These are phyloP conservation scores for Plebejus argus DNA, from an alignment of 2,888 invertebrate genomes.

Conservation along the genomic window DNA sequence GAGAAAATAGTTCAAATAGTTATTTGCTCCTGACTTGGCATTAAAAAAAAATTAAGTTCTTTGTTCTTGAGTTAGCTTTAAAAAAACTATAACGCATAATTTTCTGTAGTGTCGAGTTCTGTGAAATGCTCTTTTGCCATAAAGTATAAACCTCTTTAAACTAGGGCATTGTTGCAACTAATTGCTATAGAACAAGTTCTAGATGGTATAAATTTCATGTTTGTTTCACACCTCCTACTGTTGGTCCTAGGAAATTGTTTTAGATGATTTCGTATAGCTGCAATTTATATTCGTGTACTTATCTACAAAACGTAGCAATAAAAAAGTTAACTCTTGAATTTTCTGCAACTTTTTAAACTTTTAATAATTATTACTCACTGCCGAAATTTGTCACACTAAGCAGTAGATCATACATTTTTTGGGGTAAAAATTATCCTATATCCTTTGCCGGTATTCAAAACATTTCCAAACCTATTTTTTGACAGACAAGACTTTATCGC, in stretches of 20 bases:
- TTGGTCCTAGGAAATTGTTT: not conserved
- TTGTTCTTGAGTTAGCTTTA: not conserved
- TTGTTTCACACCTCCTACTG: not conserved
- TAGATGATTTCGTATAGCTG: not conserved
- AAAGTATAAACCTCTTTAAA: not conserved
- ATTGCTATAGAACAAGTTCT: slow-evolving; percentile 38
- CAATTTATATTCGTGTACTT: too few species aligned
- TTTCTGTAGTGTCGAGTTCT: not conserved
- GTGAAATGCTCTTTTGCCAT: slow-evolving; percentile 11
- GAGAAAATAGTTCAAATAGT: too few species aligned
- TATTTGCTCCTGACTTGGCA: not conserved
- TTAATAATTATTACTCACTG: too few species aligned
- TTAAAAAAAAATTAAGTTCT: not conserved
- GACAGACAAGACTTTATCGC: too few species aligned
- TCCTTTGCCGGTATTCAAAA: too few species aligned
- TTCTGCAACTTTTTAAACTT: too few species aligned
- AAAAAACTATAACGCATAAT: slow-evolving; percentile 15
- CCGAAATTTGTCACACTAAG: too few species aligned
- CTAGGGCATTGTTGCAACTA: slow-evolving; percentile 36
- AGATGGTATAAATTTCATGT: slow-evolving; percentile 14
- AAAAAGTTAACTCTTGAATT: too few species aligned
- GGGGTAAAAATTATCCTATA: too few species aligned
- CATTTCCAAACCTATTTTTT: too few species aligned
- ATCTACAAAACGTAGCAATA: too few species aligned
- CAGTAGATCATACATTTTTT: too few species aligned